These are phyloP conservation scores for Hololepta plana DNA, from an alignment of 2,888 invertebrate genomes.

Conservation along the genomic window DNA sequence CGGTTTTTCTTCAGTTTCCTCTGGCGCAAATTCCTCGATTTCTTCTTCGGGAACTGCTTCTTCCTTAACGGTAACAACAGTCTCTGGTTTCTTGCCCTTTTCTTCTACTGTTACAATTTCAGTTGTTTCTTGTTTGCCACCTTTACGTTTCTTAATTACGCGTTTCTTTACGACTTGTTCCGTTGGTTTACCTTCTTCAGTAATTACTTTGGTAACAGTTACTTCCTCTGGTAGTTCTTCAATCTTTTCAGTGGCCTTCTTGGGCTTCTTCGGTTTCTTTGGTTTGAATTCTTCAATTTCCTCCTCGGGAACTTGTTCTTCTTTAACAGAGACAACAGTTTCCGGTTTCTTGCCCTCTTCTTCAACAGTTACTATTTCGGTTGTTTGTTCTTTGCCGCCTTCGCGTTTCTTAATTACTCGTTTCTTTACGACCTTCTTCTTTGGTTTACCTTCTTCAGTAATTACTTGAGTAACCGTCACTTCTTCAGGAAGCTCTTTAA, in stretches of 20 bases:
- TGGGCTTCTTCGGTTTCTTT: constrained; percentile 9
- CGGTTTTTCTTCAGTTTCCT: constrained; percentile 8
- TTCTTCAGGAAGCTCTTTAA: constrained; percentile 18
- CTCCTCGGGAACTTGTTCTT: too few relatives aligned
- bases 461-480: constrained; percentile 16
- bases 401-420: constrained; percentile 22
- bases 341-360: constrained; percentile 27
- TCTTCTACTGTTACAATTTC: constrained; percentile 20
- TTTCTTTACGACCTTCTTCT: constrained; percentile 20
- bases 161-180: constrained; percentile 22
- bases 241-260: constrained; percentile 9
- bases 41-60: constrained; percentile 13
- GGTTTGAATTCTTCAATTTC: too few relatives aligned
- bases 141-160: constrained; percentile 23
- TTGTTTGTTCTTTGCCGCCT: constrained; percentile 26
- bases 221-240: constrained; percentile 15
- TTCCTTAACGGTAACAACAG: constrained; percentile 14
- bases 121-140: constrained; percentile 22
- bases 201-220: constrained; percentile 10
- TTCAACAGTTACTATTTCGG: constrained; percentile 25
- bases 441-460: constrained; percentile 23
- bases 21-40: too few relatives aligned
- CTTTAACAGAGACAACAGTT: constrained; percentile 24
- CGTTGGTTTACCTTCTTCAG: constrained; percentile 12
- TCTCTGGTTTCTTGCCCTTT: constrained; percentile 12